Percentiles rank a stretch among this genome's conserved stretches.
phyloP scores from a whole-genome alignment of 2,888 invertebrate species.

The Baronia brevicornis region DNA sequence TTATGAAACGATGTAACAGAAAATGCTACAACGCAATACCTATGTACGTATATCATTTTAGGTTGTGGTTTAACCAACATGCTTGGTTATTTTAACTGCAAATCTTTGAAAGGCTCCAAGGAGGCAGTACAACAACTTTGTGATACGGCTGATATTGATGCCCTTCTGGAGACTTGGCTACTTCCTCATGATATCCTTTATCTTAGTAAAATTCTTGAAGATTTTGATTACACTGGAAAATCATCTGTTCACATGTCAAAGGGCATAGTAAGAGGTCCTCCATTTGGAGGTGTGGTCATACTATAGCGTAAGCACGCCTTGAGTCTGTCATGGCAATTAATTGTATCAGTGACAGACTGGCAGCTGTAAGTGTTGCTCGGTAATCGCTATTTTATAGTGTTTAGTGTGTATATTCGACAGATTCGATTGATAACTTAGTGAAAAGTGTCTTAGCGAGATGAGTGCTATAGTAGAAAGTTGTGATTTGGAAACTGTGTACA shows the following conservation, averaged over 20 bases:
- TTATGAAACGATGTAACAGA: too few species aligned
- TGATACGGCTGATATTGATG: slow-evolving; percentile 16
- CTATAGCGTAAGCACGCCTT: slow-evolving; percentile 22
- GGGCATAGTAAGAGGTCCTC: slow-evolving; percentile 20
- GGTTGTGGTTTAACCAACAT: too few species aligned
- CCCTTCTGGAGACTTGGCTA: slow-evolving; percentile 24
- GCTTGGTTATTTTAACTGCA: slow-evolving; percentile 25
- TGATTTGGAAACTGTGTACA: slow-evolving; percentile 17
- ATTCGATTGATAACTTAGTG: slow-evolving; percentile 18
- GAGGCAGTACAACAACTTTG: too few species aligned
- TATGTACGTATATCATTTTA: too few species aligned
- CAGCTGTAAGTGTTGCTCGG: slow-evolving; percentile 13
- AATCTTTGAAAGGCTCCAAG: slow-evolving; percentile 17
- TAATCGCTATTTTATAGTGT: slow-evolving; percentile 15
- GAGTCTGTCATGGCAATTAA: slow-evolving; percentile 18
- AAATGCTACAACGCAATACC: too few species aligned
- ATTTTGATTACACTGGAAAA: slow-evolving; percentile 19
- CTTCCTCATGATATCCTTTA: slow-evolving; percentile 19
- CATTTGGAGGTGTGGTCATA: slow-evolving; percentile 22
- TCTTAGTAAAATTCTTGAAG: slow-evolving; percentile 16
- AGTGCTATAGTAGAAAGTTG: slow-evolving; percentile 16
- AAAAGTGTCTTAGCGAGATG: slow-evolving; percentile 18
- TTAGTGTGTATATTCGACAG: slow-evolving; percentile 25
- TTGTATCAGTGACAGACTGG: slow-evolving; percentile 18
- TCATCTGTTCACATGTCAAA: slow-evolving; percentile 24